Conservation (phyloP, 2,113 vertebrate genomes). For the Tetrao urogallus region DNA sequence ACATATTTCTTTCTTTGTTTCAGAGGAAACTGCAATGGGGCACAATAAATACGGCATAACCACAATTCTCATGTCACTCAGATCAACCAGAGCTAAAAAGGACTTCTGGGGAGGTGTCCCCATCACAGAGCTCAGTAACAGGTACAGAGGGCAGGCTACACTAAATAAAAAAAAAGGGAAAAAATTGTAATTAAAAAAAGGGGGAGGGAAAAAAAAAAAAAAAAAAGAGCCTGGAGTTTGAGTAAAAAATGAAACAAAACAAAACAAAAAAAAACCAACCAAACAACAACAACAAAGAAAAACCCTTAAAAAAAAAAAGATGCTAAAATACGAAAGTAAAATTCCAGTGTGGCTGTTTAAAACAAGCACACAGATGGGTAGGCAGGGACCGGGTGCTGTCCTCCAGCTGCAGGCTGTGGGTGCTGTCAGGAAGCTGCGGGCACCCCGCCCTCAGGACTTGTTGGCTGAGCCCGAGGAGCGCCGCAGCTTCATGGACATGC, state of each 20-base stretch:
- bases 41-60: slow-evolving; percentile 77
- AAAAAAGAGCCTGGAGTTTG: background rate
- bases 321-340: slow-evolving; percentile 76
- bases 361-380: slow-evolving; percentile 60
- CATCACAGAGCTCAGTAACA: slow-evolving; percentile 67
- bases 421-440: slow-evolving; percentile 13
- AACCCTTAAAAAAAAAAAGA: background rate
- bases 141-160: slow-evolving; percentile 62
- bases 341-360: slow-evolving; percentile 80
- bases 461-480: slow-evolving; percentile 97
- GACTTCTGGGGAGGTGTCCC: slow-evolving; percentile 27
- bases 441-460: slow-evolving; percentile 85
- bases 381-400: background rate
- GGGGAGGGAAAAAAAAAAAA: background rate
- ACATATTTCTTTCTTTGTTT: slow-evolving; percentile 69
- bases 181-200: background rate
- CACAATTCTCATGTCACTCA: slow-evolving; percentile 60
- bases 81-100: slow-evolving; percentile 70
- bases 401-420: background rate
- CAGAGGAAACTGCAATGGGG: slow-evolving; percentile 67
- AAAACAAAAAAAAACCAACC: slow-evolving; percentile 26
- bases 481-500: slow-evolving; percentile 98
- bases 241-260: slow-evolving; percentile 14
- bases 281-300: background rate
- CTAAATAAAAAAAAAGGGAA: background rate